These are phyloP conservation scores for Nasonia longicornis DNA, from an alignment of 1,140 invertebrate species.

Conservation along the genomic window DNA sequence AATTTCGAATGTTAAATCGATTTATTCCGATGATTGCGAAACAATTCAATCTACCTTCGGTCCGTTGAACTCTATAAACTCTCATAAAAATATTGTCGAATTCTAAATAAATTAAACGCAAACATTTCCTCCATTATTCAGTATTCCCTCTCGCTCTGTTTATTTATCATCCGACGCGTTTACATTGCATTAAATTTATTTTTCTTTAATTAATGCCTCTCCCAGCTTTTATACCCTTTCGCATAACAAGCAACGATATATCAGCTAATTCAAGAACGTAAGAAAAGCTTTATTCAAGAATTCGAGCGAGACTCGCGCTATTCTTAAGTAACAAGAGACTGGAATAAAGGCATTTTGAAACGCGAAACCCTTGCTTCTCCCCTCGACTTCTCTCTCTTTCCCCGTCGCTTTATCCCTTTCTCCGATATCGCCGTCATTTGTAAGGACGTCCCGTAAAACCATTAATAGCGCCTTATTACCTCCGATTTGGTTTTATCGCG, in stretches of 20 bases:
- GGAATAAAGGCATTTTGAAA: conserved; percentile 23
- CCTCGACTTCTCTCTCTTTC: background rate
- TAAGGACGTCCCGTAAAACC: conserved; percentile 21
- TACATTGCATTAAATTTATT: too few relatives aligned
- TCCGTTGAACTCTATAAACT: too few relatives aligned
- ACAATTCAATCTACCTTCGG: too few relatives aligned
- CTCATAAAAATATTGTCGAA: too few relatives aligned
- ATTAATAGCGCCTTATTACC: conserved; percentile 30
- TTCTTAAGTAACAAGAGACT: conserved; percentile 11
- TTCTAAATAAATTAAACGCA: too few relatives aligned
- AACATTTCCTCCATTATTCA: too few relatives aligned
- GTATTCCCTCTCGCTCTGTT: too few relatives aligned
- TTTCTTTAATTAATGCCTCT: background rate
- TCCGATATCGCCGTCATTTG: conserved; percentile 28
- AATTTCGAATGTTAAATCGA: too few relatives aligned
- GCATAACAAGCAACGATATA: background rate
- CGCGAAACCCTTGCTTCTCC: background rate
- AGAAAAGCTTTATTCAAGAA: background rate
- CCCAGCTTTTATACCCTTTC: background rate
- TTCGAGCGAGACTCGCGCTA: background rate
- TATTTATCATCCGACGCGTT: too few relatives aligned
- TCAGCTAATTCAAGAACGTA: background rate
- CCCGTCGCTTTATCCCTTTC: background rate
- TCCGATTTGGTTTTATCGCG: background rate
- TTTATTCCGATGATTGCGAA: too few relatives aligned